Evolutionary conservation across 2,797 vertebrate species (phyloP), one percentile per base, ranked within the genome.

Genomic region (Macrochelys suwanniensis): DNA sequence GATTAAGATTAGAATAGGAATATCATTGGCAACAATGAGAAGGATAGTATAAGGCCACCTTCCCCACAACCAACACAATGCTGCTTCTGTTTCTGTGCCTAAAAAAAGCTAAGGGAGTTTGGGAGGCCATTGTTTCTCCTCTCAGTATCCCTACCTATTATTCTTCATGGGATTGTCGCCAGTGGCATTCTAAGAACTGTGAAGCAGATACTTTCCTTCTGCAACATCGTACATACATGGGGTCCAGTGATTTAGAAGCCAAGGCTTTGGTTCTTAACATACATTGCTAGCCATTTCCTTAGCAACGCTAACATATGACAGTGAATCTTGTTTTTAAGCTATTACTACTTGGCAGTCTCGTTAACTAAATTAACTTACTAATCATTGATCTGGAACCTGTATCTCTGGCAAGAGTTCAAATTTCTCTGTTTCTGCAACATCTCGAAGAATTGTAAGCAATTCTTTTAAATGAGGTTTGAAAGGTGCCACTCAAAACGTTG

Each of bases 201-300:
- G 80, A 68, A 37, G 74, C 33, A 0, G 1, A 80, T 85, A 53
- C 79, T 0, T 17, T 77, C 9, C 59, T 82, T 82, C n/a, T 81
- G 51, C 26, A 2, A 42, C 42, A 0, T 78, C 9, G 0, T 0
- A 0, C 23, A 68, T 37, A 42, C 19, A n/a, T 54, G n/a, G 61
- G 85, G 74, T 1, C n/a, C 53, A 49, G 45, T 42, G 85, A 80
- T 50, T 83, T 82, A 12, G 56, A 61, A 82, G 57, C 31, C 6
- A n/a, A 42, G 81, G 19, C 47, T 33, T 61, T 33, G 57, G 45
- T 33, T 19, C 31, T 82, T 82, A 47, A 47, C 0, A 3, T 78
- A 15, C 19, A 68, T 85, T 82, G 78, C 1, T 1, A 84, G 54
- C 33, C 54, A 4, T 89, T 92, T 90, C 76, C 56, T 76, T 84